Conservation (phyloP, 2,888 invertebrate species). For the Amphipoea oculea region DNA sequence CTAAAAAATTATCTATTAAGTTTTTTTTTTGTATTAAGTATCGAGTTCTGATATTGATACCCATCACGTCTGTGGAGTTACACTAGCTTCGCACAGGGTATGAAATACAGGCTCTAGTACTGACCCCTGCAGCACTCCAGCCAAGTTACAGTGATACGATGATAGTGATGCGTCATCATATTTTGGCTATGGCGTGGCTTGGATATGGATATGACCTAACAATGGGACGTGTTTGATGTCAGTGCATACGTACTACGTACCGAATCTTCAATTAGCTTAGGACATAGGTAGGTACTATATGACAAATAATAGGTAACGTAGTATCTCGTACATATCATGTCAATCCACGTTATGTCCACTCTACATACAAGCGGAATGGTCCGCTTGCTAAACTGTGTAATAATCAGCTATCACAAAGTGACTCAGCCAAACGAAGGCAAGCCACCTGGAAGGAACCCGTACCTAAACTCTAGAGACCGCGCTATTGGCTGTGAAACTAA, state of each 20-base stretch:
- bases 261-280: too few species aligned
- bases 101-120: neutral
- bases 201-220: neutral
- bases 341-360: slow-evolving; percentile 1
- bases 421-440: slow-evolving; percentile 46
- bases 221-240: neutral
- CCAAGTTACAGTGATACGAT: neutral
- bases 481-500: slow-evolving; percentile 16
- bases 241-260: neutral
- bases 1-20: neutral
- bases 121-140: neutral
- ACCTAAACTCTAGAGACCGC: slow-evolving; percentile 17
- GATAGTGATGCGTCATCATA: neutral
- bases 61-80: too few species aligned
- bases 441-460: slow-evolving; percentile 52
- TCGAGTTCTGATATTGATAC: neutral
- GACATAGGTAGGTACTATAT: neutral
- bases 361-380: slow-evolving; percentile 44
- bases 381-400: slow-evolving; percentile 29
- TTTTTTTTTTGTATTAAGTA: neutral
- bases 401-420: slow-evolving; percentile 48
- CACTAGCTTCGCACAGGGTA: neutral
- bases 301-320: neutral
- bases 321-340: neutral
- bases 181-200: neutral